Conservation (phyloP, 2,113 vertebrate genomes). For the Antechinus stuartii region DNA sequence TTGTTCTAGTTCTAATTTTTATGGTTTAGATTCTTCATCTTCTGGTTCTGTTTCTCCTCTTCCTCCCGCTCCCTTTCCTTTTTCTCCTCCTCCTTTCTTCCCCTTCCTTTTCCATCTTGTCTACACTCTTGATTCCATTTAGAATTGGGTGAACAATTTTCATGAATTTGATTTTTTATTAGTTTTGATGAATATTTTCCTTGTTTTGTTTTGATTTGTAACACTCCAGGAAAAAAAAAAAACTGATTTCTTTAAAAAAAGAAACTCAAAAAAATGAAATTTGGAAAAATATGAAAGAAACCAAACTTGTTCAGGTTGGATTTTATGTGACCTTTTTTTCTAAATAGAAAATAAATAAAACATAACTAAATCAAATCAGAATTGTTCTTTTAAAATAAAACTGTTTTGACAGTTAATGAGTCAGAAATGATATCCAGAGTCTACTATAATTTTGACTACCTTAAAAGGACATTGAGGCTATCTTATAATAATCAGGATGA, state of each 20-base stretch:
- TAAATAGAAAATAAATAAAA: slow-evolving; percentile 53
- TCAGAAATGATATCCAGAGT: background rate
- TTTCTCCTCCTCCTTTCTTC: background rate
- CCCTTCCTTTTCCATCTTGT: background rate
- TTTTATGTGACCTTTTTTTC: slow-evolving; percentile 41
- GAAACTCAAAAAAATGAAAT: slow-evolving; percentile 23
- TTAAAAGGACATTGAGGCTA: slow-evolving; percentile 65
- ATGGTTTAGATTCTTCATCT: background rate
- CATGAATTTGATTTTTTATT: slow-evolving; percentile 24
- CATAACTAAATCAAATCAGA: background rate
- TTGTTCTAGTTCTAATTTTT: background rate
- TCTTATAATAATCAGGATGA: background rate
- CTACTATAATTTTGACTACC: slow-evolving; percentile 45
- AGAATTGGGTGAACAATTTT: background rate
- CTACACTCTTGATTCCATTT: background rate
- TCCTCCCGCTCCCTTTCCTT: background rate
- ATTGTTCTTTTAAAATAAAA: slow-evolving; percentile 31
- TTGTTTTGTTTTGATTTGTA: slow-evolving; percentile 36
- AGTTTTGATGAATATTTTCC: background rate
- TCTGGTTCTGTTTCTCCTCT: background rate
- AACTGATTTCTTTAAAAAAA: slow-evolving; percentile 49
- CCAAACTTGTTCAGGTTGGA: slow-evolving; percentile 54
- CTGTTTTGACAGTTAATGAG: slow-evolving; percentile 8
- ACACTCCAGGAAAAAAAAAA: slow-evolving; percentile 38
- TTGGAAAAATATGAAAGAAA: slow-evolving; percentile 35